phyloP scores from a whole-genome alignment of 2,797 vertebrate species.

The Eurystomus glaucurus region DNA sequence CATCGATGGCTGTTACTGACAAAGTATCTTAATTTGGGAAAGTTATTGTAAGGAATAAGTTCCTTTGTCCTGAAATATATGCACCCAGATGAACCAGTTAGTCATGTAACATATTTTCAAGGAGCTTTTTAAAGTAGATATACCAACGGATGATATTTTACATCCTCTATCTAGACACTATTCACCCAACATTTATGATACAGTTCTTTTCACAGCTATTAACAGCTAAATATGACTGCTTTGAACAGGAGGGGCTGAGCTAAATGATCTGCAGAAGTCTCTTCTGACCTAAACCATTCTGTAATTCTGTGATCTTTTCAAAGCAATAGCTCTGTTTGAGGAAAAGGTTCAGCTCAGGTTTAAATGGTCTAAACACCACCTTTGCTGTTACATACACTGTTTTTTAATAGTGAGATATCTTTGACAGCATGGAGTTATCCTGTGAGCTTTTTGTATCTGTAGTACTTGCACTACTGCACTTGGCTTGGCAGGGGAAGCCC shows the following conservation, averaged over 20 bases:
- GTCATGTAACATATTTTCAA: neutral
- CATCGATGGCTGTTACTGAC: neutral
- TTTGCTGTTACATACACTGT: neutral
- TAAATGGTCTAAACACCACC: neutral
- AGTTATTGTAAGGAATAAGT: neutral
- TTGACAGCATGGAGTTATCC: neutral
- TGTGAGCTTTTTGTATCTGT: neutral
- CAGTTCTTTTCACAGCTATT: neutral
- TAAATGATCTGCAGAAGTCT: neutral
- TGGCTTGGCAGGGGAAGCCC: neutral
- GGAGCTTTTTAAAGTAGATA: neutral
- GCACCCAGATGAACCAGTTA: neutral
- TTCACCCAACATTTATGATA: neutral
- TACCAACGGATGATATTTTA: neutral
- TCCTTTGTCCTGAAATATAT: neutral
- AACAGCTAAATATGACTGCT: neutral
- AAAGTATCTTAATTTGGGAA: neutral
- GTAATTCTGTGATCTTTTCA: slow-evolving; percentile 15
- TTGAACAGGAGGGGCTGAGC: neutral
- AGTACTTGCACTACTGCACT: neutral
- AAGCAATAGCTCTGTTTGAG: neutral
- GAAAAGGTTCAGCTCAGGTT: neutral
- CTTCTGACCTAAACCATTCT: neutral
- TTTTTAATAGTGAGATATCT: neutral
- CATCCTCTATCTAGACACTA: neutral